Evolutionary conservation across 2,113 vertebrate species (phyloP), one percentile per base, ranked within the genome.

Genomic region (Silurus asotus): DNA sequence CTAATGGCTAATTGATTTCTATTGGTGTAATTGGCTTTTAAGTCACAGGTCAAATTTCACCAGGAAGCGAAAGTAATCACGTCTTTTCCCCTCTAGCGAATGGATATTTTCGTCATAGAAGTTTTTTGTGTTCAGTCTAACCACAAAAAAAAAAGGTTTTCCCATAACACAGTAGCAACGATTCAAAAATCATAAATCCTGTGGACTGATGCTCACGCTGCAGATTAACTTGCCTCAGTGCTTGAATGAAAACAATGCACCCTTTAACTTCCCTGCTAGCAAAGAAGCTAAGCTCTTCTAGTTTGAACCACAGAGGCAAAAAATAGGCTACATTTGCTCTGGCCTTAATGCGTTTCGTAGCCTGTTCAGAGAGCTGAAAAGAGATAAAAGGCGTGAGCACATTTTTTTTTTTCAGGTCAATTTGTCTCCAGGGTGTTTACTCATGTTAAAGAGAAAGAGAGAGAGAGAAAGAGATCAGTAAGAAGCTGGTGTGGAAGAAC

Each of bases 401-500:
- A 37, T 2, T 90, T 84, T 92, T 93, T 88, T 93, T 93, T 94
- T 94, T 84, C 92, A 94, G 94, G 93, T 94, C 93, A 94, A 84
- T 88, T 86, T 89, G 84, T 92, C 93, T 94, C 93, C 82, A 84
- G 93, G 93, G 93, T 91, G 88, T 90, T 86, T 89, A 86, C 88
- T 85, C 88, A 91, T 93, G 90, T 84, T 91, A 92, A 94, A 86
- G 72, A 91, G 85, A 92, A 89, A 93, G 89, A 37, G 76, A 45
- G 53, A 90, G 83, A 92, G 90, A 93, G 89, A 64, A 19, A 64
- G 77, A 88, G 87, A 94, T 93, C 87, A 89, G 89, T 65, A 48
- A 90, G 85, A 84, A 88, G 89, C 76, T 87, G 87, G 49, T 45
- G 19, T 20, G 61, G 62, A 69, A 83, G 91, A 91, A 91, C 90